These are phyloP conservation scores for Amia ocellicauda DNA, from an alignment of 2,113 vertebrate species.

Conservation along the genomic window DNA sequence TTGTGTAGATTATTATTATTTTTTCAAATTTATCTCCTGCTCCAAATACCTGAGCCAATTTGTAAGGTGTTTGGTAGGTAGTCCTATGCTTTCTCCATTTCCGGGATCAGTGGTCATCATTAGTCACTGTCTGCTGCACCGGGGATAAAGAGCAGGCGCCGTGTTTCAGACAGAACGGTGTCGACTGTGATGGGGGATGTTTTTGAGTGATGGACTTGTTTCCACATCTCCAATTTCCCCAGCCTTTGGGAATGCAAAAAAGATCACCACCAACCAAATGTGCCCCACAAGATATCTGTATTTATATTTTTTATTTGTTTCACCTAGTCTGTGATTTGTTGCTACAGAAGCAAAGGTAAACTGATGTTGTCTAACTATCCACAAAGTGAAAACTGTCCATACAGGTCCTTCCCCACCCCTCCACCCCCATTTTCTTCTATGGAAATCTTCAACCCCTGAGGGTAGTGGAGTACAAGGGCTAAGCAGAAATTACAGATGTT, in stretches of 20 bases:
- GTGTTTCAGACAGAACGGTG: constrained; percentile 38
- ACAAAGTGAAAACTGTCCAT: too few relatives aligned
- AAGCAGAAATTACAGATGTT: too few relatives aligned
- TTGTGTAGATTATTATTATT: constrained; percentile 60
- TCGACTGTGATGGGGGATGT: constrained; percentile 59
- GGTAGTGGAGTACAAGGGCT: too few relatives aligned
- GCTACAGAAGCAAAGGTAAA: too few relatives aligned
- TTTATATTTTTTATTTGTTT: too few relatives aligned
- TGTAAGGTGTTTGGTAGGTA: constrained; percentile 69
- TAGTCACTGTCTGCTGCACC: constrained; percentile 64
- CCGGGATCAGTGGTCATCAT: constrained; percentile 56
- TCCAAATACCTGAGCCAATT: constrained; percentile 63
- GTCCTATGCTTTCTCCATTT: constrained; percentile 59
- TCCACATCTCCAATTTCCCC: constrained; percentile 67
- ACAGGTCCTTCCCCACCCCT: too few relatives aligned
- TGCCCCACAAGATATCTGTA: too few relatives aligned
- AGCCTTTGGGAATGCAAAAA: constrained; percentile 60
- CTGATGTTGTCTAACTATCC: too few relatives aligned
- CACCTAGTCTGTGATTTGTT: too few relatives aligned
- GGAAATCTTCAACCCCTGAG: too few relatives aligned
- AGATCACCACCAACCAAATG: constrained; percentile 9
- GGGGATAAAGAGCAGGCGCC: constrained; percentile 40
- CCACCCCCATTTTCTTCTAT: too few relatives aligned
- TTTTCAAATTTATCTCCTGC: constrained; percentile 58
- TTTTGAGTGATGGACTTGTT: constrained; percentile 64